Base-by-base conservation (phyloP, 2,797 vertebrate species). In the Acestrorhynchus altus region DNA sequence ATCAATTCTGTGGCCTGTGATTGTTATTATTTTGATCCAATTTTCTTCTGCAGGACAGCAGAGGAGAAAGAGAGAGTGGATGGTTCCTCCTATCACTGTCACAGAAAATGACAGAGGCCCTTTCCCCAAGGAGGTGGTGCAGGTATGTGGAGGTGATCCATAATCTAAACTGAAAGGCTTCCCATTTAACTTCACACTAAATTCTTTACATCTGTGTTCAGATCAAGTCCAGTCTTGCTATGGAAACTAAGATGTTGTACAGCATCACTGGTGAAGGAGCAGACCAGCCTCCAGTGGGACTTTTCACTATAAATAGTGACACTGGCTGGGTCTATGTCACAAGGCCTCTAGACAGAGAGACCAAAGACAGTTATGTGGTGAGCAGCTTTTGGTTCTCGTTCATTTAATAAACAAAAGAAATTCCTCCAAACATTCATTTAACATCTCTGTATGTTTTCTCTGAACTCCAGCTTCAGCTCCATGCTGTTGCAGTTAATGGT, bases 231-330 rank as follows among this genome's bases (percentile, higher is more conserved):
- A 46, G 44, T 46, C 13, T 15, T 46, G 12, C 2, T 46, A 46
- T 92, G 76, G 0, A 44, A 0, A 86, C 81, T 66, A 90, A 66
- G 72, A 78, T 97, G 28, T 82, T 46, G 74, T 98, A 98, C 84
- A 94, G 90, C 79, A 95, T 98, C 85, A 94, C 90, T 0, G 96
- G 96, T 26, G 92, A 93, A n/a, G 96, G 96, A 47, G 95, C 95
- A 0, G 90, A 95, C 7, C 18, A 76, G 0, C 82, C 83, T 0
- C 96, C 96, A 0, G 7, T 72, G 3, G 85, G 77, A 0, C 12
- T 96, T 72, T 98, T 98, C 12, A 15, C 40, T 13, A 46, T 46
- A 46, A 46, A 46, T 46, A 92, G 69, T 81, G 1, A 54, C 16
- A 83, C 81, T 0, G 96, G 96, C 1, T 72, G 3, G 85, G 49